Percentiles rank a stretch among this genome's conserved stretches.
Conservation (phyloP, 92 coral and sea anemone species). For the Palythoa heliodiscus region DNA sequence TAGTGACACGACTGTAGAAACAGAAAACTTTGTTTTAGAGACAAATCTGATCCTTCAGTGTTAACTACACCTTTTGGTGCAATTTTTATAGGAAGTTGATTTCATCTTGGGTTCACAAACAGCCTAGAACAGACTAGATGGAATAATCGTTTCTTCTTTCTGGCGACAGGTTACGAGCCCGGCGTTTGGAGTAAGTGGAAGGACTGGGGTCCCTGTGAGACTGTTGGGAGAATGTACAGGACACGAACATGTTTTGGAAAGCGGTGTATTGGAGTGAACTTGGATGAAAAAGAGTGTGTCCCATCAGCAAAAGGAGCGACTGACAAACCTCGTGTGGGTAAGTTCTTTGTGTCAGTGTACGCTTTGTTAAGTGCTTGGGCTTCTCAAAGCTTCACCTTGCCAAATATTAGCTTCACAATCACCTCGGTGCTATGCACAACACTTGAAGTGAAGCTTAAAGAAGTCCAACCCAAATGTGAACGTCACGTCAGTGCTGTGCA, state of each 20-base stretch:
- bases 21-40: too few relatives aligned
- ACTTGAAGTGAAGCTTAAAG: too few relatives aligned
- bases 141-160: neutral
- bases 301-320: constrained; percentile 24
- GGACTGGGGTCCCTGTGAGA: constrained; percentile 56
- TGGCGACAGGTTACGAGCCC: constrained; percentile 35
- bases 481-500: too few relatives aligned
- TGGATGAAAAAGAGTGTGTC: constrained; percentile 52
- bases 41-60: too few relatives aligned
- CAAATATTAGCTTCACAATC: too few relatives aligned
- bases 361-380: neutral
- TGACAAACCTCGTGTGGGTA: constrained; percentile 19
- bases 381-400: too few relatives aligned
- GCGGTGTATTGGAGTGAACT: constrained; percentile 44
- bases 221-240: constrained; percentile 55
- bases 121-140: neutral
- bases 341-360: neutral
- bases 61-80: neutral
- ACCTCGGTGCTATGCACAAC: too few relatives aligned
- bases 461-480: too few relatives aligned
- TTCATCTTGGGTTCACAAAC: neutral
- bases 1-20: too few relatives aligned
- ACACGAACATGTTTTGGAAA: constrained; percentile 48
- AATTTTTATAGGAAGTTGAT: neutral
- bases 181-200: constrained; percentile 61